Base-by-base conservation (phyloP, 2,797 vertebrate genomes). In the Paguma larvata region DNA sequence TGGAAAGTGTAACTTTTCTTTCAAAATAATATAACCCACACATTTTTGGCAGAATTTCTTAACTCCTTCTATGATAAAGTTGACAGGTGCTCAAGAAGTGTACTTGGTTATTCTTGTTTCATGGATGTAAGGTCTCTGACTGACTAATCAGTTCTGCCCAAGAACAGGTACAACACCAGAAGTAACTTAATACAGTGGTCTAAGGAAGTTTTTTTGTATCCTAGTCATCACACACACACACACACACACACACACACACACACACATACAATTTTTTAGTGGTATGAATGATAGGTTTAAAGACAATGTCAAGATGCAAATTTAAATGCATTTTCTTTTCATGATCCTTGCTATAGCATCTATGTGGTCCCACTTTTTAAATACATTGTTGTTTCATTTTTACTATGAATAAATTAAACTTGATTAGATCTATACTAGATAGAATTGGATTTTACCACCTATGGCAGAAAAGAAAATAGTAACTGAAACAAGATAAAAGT, bases 81-180 rank as follows among this genome's bases (percentile, higher is more conserved):
- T 86, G 41, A 7, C 89, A 90, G 84, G 27, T 86, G 18, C 48
- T 67, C 77, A 46, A 80, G 34, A 63, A 93, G 44, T 46, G 6
- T 67, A 38, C 6, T 23, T 62, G 27, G 34, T 78, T 62, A 91
- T 16, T 96, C 96, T 92, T 86, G 41, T 30, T 95, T 89, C 48
- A 67, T 21, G 53, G 23, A 32, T 14, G 16, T 44, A 91, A 63
- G 19, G 25, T 89, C 13, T 73, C 73, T 87, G 68, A 46, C 30
- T 56, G 51, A 48, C 21, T 75, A 38, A 82, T 93, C 9, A 51
- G 18, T 83, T 90, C 59, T 94, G 5, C 25, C 41, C 13, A 91
- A 72, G n/a, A 91, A 11, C 16, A 91, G 46, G 53, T 25, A 53
- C 21, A 56, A 44, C 13, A 27, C 8, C 80, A 51, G 32, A 68